These are phyloP conservation scores for Oreochromis aureus DNA, from an alignment of 2,113 vertebrate genomes.

Conservation along the genomic window DNA sequence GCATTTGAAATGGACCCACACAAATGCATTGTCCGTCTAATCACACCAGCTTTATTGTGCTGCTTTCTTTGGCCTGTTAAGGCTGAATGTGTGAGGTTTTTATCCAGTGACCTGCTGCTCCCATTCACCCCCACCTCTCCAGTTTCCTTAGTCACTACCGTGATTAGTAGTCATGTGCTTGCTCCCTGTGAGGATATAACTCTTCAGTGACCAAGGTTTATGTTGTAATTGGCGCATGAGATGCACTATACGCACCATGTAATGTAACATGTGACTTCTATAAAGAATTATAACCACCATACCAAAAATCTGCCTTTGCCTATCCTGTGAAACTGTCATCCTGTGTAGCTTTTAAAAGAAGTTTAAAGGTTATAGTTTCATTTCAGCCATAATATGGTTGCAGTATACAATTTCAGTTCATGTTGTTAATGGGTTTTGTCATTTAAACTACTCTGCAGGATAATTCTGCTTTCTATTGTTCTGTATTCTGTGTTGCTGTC, in stretches of 20 bases:
- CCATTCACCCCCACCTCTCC: neutral
- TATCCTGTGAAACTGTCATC: neutral
- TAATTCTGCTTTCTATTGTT: neutral
- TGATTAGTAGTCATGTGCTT: slow-evolving; percentile 62
- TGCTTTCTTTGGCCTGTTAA: neutral
- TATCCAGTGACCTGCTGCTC: neutral
- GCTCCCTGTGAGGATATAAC: slow-evolving; percentile 26
- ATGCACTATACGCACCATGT: neutral
- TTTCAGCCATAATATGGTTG: neutral
- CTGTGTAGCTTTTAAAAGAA: fast-evolving
- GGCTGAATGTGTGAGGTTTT: neutral
- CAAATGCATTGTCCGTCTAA: neutral
- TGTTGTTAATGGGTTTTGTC: neutral
- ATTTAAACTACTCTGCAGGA: neutral
- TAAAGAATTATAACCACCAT: neutral
- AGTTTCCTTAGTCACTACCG: slow-evolving; percentile 25
- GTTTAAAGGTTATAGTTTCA: neutral
- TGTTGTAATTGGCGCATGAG: slow-evolving; percentile 3
- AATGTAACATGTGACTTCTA: slow-evolving; percentile 13
- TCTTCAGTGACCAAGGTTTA: slow-evolving; percentile 13
- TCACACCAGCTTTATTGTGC: neutral
- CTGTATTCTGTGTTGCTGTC: neutral
- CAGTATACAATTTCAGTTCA: neutral
- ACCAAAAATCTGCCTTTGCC: neutral
- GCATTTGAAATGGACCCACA: neutral